Conservation (phyloP, 2,888 invertebrate species). For the Cephalotes varians region DNA sequence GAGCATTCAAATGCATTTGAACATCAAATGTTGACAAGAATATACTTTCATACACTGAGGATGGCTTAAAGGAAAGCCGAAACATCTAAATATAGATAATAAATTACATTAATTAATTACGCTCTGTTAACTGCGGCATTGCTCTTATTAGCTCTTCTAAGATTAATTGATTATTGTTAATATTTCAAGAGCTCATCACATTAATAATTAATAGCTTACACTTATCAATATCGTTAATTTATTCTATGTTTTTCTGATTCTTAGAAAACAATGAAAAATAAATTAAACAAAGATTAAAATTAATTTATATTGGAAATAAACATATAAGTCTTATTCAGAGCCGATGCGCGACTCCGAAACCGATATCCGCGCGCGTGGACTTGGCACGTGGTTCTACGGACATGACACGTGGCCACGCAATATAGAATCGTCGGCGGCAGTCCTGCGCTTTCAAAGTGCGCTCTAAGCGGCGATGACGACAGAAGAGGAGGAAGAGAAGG, state of each 20-base stretch:
- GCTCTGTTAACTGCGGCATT: too few relatives aligned
- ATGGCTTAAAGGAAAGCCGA: too few relatives aligned
- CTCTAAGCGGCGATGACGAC: constrained; percentile 12
- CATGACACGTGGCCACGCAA: constrained; percentile 41
- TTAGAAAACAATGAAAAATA: not conserved
- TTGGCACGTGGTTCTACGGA: not conserved
- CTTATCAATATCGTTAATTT: too few relatives aligned
- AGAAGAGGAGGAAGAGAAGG: not conserved
- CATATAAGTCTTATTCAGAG: not conserved
- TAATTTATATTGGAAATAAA: not conserved
- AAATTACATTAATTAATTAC: too few relatives aligned
- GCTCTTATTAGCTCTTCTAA: too few relatives aligned
- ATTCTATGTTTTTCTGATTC: not conserved
- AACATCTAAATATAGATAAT: too few relatives aligned
- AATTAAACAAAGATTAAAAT: not conserved
- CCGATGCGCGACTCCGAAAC: not conserved
- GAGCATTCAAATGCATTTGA: too few relatives aligned
- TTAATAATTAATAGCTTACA: too few relatives aligned
- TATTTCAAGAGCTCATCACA: too few relatives aligned
- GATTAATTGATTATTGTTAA: too few relatives aligned
- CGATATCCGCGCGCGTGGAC: not conserved
- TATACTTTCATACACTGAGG: too few relatives aligned
- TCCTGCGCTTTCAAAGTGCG: constrained; percentile 52
- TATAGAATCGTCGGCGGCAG: constrained; percentile 35
- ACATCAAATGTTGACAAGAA: too few relatives aligned